Evolutionary conservation across 1,140 invertebrate species (phyloP).

Genomic region (Drosophila miranda): DNA sequence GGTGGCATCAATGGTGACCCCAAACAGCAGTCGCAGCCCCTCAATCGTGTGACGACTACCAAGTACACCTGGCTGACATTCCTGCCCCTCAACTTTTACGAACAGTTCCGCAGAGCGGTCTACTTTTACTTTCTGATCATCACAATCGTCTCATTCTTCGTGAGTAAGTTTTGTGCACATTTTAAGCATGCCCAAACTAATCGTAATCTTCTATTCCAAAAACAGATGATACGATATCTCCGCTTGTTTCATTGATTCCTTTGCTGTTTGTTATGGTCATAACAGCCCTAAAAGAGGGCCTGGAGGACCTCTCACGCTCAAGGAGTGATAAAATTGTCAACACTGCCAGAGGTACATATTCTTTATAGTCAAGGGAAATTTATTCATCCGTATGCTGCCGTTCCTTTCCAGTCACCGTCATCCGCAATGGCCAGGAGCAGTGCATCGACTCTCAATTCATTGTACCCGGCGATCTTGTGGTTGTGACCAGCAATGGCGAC

Average conservation of each 20-base stretch:
- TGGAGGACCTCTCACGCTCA: constrained; percentile 91
- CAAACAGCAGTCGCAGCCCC: not conserved
- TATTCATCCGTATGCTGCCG: not conserved
- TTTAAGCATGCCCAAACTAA: not conserved
- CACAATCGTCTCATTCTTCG: constrained; percentile 85
- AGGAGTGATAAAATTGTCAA: constrained; percentile 89
- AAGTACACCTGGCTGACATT: constrained; percentile 91
- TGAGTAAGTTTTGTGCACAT: constrained; percentile 83
- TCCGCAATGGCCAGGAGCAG: constrained; percentile 84
- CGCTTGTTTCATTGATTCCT: constrained; percentile 89
- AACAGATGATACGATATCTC: constrained; percentile 88
- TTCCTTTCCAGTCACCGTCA: constrained; percentile 83
- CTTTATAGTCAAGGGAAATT: not conserved
- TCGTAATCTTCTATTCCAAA: constrained; percentile 14
- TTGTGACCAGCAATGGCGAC: constrained; percentile 86
- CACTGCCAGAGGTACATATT: constrained; percentile 83
- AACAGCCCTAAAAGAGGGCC: constrained; percentile 90
- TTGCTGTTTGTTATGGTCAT: constrained; percentile 90
- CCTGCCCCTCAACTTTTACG: constrained; percentile 90
- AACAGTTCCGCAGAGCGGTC: constrained; percentile 91
- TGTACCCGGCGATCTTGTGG: constrained; percentile 89
- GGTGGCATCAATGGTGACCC: not conserved
- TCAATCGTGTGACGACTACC: constrained; percentile 85
- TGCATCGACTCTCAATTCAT: constrained; percentile 84
- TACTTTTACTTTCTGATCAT: constrained; percentile 93